phyloP scores from a whole-genome alignment of 2,797 vertebrate species.

The Hippoglossus hippoglossus region DNA sequence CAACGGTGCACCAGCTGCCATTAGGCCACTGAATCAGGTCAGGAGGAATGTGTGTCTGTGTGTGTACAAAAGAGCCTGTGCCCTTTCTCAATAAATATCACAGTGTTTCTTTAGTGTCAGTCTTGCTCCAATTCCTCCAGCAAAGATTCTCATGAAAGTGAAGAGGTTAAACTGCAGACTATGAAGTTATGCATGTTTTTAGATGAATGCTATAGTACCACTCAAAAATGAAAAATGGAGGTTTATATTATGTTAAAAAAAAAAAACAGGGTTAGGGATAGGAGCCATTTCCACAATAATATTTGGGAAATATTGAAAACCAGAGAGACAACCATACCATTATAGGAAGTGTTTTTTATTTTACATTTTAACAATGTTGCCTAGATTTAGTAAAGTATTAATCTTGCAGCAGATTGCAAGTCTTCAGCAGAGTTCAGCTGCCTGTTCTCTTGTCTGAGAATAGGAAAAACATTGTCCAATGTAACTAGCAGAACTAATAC shows the following conservation, averaged over 20 bases:
- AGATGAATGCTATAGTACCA: background rate
- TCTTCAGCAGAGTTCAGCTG: background rate
- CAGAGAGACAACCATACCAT: background rate
- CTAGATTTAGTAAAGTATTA: constrained; percentile 5
- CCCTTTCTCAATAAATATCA: too few species aligned
- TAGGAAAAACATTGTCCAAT: background rate
- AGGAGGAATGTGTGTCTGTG: constrained; percentile 24
- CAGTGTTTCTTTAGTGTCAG: too few species aligned
- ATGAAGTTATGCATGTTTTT: background rate
- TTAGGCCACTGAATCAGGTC: constrained; percentile 56
- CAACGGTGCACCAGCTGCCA: constrained; percentile 65
- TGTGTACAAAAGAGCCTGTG: background rate
- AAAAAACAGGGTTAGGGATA: background rate
- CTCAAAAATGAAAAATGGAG: background rate
- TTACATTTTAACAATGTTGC: background rate
- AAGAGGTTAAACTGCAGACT: too few species aligned
- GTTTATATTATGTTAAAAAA: background rate
- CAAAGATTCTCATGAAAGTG: too few species aligned
- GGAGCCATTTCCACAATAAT: background rate
- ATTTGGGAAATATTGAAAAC: too few species aligned
- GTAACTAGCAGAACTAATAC: background rate
- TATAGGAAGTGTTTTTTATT: background rate
- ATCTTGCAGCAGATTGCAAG: background rate
- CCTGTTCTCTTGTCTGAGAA: constrained; percentile 1
- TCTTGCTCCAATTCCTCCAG: too few species aligned